Evolutionary conservation across 64 coral and sea anemone species (phyloP).

Genomic region (Dendronephthya gigantea): DNA sequence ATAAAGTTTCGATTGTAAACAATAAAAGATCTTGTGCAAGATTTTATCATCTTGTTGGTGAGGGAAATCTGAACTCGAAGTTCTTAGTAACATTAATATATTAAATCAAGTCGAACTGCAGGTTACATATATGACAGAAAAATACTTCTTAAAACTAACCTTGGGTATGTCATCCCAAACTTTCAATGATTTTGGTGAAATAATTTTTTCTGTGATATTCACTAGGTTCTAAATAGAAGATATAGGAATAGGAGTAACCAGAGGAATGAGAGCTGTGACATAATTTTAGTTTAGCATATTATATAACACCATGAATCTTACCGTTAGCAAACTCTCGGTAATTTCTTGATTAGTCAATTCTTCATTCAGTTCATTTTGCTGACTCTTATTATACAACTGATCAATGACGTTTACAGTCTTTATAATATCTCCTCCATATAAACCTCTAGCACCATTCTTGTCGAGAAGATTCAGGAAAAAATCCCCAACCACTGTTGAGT

Average conservation of each 20-base stretch:
- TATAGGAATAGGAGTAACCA: background rate
- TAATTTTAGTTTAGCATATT: background rate
- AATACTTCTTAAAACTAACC: background rate
- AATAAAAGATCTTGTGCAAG: too few relatives aligned
- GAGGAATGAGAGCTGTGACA: background rate
- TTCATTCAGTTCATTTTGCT: background rate
- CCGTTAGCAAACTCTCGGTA: background rate
- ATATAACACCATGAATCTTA: background rate
- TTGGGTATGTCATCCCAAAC: background rate
- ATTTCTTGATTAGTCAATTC: background rate
- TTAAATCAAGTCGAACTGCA: too few relatives aligned
- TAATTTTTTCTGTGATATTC: background rate
- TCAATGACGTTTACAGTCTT: background rate
- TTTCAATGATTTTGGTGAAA: background rate
- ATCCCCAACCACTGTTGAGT: background rate
- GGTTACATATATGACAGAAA: too few relatives aligned
- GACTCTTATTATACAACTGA: background rate
- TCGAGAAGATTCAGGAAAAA: background rate
- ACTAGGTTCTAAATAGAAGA: background rate
- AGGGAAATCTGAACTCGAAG: too few relatives aligned
- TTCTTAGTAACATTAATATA: too few relatives aligned
- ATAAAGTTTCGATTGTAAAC: background rate
- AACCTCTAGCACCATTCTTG: background rate
- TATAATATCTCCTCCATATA: slow-evolving; percentile 11
- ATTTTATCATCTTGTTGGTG: too few relatives aligned